Conservation (phyloP, 1,140 invertebrate species). For the Anadara kagoshimensis region DNA sequence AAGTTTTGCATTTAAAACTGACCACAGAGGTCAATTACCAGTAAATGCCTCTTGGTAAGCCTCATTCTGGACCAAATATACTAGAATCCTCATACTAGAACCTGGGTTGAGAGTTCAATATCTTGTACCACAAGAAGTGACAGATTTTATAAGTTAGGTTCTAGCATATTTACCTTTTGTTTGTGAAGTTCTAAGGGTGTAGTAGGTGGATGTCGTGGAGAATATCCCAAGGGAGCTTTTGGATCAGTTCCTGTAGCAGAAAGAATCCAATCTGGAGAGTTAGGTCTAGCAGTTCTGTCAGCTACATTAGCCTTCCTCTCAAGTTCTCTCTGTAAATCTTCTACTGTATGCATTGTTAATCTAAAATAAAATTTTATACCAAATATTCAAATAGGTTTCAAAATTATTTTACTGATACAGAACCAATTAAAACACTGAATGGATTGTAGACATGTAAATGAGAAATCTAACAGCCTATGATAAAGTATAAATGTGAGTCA, state of each 20-base stretch:
- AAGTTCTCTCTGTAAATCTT: conserved; percentile 55
- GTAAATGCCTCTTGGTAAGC: too few species aligned
- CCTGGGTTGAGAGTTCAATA: too few species aligned
- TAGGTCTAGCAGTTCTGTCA: conserved; percentile 46
- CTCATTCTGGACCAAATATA: too few species aligned
- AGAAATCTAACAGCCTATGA: too few species aligned
- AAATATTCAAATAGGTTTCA: not conserved
- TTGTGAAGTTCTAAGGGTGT: conserved; percentile 20
- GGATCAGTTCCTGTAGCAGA: conserved; percentile 25
- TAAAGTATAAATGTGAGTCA: too few species aligned
- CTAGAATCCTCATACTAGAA: too few species aligned
- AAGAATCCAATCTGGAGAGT: conserved; percentile 48
- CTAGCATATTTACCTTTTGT: conserved; percentile 38
- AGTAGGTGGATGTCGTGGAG: conserved; percentile 25
- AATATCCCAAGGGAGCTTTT: conserved; percentile 46
- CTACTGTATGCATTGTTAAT: conserved; percentile 58
- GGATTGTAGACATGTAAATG: not conserved
- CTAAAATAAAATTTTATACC: conserved; percentile 25
- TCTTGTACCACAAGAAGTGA: too few species aligned
- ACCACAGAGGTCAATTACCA: too few species aligned
- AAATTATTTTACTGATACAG: not conserved
- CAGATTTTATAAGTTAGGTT: too few species aligned
- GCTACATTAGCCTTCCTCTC: conserved; percentile 41
- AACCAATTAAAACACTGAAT: too few species aligned
- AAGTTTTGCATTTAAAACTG: too few species aligned